Percentiles rank a stretch among this genome's conserved stretches.
These are phyloP conservation scores for Peucedramus taeniatus DNA, from an alignment of 2,113 vertebrate species.

Conservation along the genomic window DNA sequence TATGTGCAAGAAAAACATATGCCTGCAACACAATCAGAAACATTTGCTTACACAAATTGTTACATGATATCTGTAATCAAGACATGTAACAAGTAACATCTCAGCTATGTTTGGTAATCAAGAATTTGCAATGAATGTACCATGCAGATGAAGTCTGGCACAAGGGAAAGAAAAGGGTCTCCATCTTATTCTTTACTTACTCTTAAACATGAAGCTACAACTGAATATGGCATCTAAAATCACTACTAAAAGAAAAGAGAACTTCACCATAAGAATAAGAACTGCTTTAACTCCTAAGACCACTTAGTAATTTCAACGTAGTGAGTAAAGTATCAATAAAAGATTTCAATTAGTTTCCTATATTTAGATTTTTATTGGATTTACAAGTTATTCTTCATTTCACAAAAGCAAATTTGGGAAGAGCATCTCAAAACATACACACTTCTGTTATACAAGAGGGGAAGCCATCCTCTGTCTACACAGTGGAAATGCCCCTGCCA, in stretches of 20 bases:
- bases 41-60: background rate
- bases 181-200: background rate
- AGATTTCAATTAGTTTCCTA: background rate
- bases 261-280: background rate
- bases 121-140: background rate
- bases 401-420: background rate
- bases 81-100: background rate
- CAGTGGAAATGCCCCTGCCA: background rate
- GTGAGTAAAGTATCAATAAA: background rate
- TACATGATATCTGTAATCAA: background rate
- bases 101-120: background rate
- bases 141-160: background rate
- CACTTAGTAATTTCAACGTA: background rate
- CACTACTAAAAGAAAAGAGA: background rate
- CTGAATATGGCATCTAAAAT: background rate
- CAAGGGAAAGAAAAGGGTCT: background rate
- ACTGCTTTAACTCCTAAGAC: background rate
- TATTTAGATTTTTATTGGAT: background rate
- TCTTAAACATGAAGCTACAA: background rate
- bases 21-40: constrained; percentile 72
- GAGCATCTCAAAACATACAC: background rate
- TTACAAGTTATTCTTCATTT: background rate
- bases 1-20: constrained; percentile 93
- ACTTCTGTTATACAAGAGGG: background rate
- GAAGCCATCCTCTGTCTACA: background rate